Evolutionary conservation across 2,113 vertebrate genomes (phyloP).

Genomic region (Actenoides lindsayi): DNA sequence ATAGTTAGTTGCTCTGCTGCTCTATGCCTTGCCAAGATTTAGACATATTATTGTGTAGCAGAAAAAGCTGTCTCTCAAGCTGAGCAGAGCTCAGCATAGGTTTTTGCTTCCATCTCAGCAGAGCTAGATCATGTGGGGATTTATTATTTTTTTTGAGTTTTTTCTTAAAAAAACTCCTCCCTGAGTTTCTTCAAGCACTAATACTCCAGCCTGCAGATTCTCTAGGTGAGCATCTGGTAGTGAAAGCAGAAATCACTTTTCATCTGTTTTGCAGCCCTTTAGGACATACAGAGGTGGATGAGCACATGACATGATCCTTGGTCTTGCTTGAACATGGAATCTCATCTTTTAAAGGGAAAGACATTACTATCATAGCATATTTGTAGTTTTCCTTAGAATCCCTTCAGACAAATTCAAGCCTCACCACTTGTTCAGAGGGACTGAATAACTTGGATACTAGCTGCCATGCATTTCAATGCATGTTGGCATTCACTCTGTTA

Average conservation of each 20-base stretch:
- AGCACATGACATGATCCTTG: background rate
- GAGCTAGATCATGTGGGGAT: background rate
- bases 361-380: background rate
- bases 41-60: background rate
- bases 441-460: background rate
- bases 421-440: background rate
- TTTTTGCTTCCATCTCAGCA: background rate
- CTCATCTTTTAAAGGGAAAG: background rate
- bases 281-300: background rate
- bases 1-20: background rate
- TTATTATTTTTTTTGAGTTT: background rate
- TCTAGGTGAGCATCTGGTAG: background rate
- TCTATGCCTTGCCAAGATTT: background rate
- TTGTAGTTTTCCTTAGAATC: background rate
- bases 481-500: background rate
- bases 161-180: background rate
- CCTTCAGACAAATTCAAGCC: background rate
- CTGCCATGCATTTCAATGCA: background rate
- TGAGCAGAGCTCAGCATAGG: background rate
- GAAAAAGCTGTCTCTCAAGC: background rate
- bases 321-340: background rate
- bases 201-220: background rate
- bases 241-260: background rate
- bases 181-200: background rate
- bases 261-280: background rate